Evolutionary conservation across 2,113 vertebrate species (phyloP), one percentile per base, ranked within the genome.

Genomic region (Nematolebias whitei): DNA sequence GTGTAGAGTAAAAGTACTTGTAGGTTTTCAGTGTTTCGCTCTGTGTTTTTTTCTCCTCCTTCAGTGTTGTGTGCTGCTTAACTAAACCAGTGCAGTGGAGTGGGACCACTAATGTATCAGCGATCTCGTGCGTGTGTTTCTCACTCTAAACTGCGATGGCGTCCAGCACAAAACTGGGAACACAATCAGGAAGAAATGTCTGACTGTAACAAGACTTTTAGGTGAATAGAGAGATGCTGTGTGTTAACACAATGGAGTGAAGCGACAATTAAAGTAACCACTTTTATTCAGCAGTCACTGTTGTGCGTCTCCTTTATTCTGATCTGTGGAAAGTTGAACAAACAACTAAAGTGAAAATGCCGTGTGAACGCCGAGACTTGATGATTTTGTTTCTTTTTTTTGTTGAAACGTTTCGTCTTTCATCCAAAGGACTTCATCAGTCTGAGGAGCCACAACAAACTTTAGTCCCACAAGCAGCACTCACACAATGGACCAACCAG

Each of bases 1-100:
- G 71, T 78, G 61, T 78, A 55, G 82, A 83, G 76, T 83, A 75
- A 65, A 79, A 29, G 62, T 88, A 76, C 26, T 62, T 67, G 72
- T 90, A 65, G 61, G 76, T 89, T 88, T 85, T 89, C 48, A 74
- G 74, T 90, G 82, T 88, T 87, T 82, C 60, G 66, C 73, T 72
- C 78, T 88, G 71, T 73, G 81, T 86, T 75, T 69, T 29, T 35
- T 63, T 70, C 32, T 85, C 75, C 64, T 81, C 77, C 70, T 72
- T 90, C 80, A 86, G 84, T 89, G 88, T 90, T 89, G 76, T 88
- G 82, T 83, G 78, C 71, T 83, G 80, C 80, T 84, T 75, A 85
- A 68, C 48, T 84, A 78, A 85, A 77, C 68, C 65, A 71, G 67
- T 74, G 54, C 72, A 54, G 72, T 79, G 61, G 73, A 70, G 61